Conservation (phyloP, 2,888 invertebrate genomes). For the Perithous albicinctus region DNA sequence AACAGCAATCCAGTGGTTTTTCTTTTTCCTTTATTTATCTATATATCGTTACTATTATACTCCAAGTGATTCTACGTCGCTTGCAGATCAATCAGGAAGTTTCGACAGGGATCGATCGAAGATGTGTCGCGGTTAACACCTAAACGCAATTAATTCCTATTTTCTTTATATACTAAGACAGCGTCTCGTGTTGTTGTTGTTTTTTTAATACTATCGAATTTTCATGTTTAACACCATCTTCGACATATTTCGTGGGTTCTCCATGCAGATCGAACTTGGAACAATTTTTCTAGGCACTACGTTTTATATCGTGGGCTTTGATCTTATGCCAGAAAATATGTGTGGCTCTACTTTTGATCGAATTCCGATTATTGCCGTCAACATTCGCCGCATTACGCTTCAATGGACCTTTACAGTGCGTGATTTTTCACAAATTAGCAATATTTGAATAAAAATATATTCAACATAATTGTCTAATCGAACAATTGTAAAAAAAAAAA, state of each 20-base stretch:
- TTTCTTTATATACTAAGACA: not conserved
- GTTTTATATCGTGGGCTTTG: constrained; percentile 64
- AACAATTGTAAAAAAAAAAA: not conserved
- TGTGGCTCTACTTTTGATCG: constrained; percentile 63
- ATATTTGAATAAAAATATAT: too few relatives aligned
- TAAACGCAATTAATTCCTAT: constrained; percentile 14
- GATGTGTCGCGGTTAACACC: not conserved
- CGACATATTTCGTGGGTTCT: constrained; percentile 41
- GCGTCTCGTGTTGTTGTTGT: not conserved
- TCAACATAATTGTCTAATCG: not conserved
- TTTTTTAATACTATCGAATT: constrained; percentile 30
- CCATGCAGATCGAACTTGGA: constrained; percentile 65
- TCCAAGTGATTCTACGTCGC: constrained; percentile 23
- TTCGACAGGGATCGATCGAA: constrained; percentile 1
- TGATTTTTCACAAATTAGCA: not conserved
- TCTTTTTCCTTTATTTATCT: constrained; percentile 16
- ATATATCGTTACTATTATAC: constrained; percentile 11
- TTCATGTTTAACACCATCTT: constrained; percentile 5
- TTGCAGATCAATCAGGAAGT: constrained; percentile 7
- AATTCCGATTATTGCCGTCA: constrained; percentile 61
- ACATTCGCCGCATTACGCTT: constrained; percentile 31
- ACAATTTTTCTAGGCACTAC: constrained; percentile 67
- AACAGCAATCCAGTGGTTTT: constrained; percentile 26
- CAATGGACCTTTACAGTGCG: constrained; percentile 28
- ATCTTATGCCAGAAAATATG: constrained; percentile 63